Evolutionary conservation across 1,140 invertebrate species (phyloP).

Genomic region (Medauroidea extradentata): DNA sequence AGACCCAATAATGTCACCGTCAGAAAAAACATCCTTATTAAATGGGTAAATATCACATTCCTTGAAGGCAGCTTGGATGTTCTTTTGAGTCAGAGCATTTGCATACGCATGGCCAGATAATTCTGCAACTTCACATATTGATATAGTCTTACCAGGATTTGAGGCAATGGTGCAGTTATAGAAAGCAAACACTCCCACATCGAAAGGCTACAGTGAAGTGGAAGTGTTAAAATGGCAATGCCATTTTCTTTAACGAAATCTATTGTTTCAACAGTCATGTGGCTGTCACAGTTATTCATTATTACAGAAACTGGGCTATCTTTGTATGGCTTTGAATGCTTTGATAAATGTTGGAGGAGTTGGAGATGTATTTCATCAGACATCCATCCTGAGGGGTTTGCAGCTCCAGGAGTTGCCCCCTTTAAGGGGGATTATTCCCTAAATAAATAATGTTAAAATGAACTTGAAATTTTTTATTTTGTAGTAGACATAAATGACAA

Average conservation of each 20-base stretch:
- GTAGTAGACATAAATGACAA: too few species aligned
- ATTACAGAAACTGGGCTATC: slow-evolving; percentile 38
- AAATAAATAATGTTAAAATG: too few species aligned
- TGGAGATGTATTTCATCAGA: slow-evolving; percentile 17
- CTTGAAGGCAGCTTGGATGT: slow-evolving; percentile 32
- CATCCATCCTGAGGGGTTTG: slow-evolving; percentile 20
- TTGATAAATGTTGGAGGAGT: slow-evolving; percentile 29
- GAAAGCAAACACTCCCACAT: slow-evolving; percentile 35
- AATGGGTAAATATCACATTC: slow-evolving; percentile 30
- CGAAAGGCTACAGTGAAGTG: slow-evolving; percentile 36
- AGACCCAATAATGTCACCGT: slow-evolving; percentile 34
- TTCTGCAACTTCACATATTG: slow-evolving; percentile 33
- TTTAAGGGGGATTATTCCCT: slow-evolving; percentile 14
- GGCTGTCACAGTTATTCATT: slow-evolving; percentile 37
- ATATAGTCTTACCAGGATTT: slow-evolving; percentile 30
- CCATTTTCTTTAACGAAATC: slow-evolving; percentile 23
- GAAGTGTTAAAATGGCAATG: slow-evolving; percentile 33
- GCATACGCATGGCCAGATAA: slow-evolving; percentile 24
- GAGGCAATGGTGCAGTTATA: slow-evolving; percentile 42
- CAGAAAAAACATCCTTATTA: slow-evolving; percentile 27
- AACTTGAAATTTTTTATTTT: too few species aligned
- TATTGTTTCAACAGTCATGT: slow-evolving; percentile 28
- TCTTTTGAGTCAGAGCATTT: slow-evolving; percentile 29
- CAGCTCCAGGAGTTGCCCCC: slow-evolving; percentile 10
- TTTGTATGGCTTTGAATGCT: slow-evolving; percentile 18